Evolutionary conservation across 2,113 vertebrate species (phyloP), one percentile per base, ranked within the genome.

Genomic region (Coturnix japonica): DNA sequence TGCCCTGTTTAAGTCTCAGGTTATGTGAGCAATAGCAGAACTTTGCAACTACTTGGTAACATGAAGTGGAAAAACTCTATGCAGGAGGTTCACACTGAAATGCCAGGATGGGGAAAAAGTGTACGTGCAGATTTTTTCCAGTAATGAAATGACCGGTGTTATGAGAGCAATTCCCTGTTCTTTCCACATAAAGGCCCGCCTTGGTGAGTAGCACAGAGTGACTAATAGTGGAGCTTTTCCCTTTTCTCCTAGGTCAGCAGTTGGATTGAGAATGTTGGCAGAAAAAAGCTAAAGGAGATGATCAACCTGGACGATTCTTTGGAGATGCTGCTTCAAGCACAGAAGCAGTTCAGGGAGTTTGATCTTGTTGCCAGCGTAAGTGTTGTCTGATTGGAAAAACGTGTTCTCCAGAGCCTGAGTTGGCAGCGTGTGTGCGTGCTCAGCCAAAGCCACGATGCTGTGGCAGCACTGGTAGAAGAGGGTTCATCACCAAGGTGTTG

Each of bases 191-290:
- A 92, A 91, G 56, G 43, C 59, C 70, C 56, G 20, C 0, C 1
- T 39, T 54, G 53, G 39, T 75, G 74, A 92, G 85, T 59, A 69
- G 88, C 64, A 74, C 30, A 11, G 64, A 14, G 49, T 91, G 84
- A 84, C 71, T 90, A 90, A 85, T 11, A 63, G 30, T 1, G 3
- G 30, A 44, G 25, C 39, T 92, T 93, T 77, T 81, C 51, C 75
- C n/a, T 93, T 85, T 95, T 79, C 84, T 81, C 28, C 56, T 89
- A 99, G 98, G 97, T 98, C 93, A 97, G 97, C 95, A 95, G 93
- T 54, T 98, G 98, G 98, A 97, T 99, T 1, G 97, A 98, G 96
- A 96, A 98, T 54, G 98, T 98, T 54, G 98, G 98, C 76, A 97
- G 97, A 95, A 97, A 95, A 54, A 92, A 94, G 9, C 97, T 99